Evolutionary conservation across 2,113 vertebrate species (phyloP).

Genomic region (Capra hircus): DNA sequence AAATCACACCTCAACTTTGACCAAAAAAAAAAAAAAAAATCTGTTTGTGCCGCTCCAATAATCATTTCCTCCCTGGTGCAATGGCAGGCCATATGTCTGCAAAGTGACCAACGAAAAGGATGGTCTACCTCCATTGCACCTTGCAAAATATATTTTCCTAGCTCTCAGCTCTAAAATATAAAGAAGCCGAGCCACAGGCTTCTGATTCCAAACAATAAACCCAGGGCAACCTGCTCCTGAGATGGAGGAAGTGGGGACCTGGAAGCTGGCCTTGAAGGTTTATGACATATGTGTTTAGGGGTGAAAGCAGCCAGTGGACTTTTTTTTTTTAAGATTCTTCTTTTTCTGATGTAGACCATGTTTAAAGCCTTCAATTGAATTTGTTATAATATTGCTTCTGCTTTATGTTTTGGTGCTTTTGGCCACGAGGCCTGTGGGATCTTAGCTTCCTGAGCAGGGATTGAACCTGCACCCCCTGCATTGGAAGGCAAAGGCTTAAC

Average conservation of each 20-base stretch:
- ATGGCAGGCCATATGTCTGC: conserved; percentile 79
- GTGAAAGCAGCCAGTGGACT: neutral
- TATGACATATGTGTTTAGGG: fast-evolving
- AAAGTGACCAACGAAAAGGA: conserved; percentile 65
- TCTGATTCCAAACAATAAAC: conserved; percentile 52
- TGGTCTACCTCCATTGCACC: conserved; percentile 38
- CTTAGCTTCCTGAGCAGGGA: neutral
- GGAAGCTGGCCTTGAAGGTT: neutral
- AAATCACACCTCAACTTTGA: conserved; percentile 85
- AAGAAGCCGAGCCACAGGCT: conserved; percentile 39
- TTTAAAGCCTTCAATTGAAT: neutral
- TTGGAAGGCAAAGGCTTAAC: neutral
- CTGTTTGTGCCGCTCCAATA: conserved; percentile 79
- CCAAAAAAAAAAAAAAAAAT: conserved; percentile 73
- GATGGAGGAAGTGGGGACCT: neutral
- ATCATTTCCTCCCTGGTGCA: conserved; percentile 78
- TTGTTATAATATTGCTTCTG: neutral
- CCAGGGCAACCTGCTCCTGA: neutral
- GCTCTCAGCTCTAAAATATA: neutral
- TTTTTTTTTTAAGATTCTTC: neutral
- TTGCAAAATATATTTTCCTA: conserved; percentile 13
- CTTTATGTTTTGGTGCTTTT: neutral
- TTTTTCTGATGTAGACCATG: neutral
- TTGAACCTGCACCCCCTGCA: neutral
- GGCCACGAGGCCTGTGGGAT: neutral